Conservation (phyloP, 1,140 invertebrate species). For the Drosophila arizonae region DNA sequence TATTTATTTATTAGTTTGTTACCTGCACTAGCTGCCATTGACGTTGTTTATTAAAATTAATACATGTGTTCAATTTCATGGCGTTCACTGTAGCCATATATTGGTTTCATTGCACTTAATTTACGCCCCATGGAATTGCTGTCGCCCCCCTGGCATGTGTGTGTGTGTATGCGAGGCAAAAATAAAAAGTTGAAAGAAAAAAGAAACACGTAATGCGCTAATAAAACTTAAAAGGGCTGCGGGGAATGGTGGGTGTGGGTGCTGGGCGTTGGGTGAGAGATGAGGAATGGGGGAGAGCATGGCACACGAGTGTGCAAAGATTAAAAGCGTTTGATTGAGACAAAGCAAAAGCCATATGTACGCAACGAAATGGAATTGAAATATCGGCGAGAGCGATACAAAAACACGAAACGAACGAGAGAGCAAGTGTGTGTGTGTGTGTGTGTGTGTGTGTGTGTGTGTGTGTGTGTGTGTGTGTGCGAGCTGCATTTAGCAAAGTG, state of each 20-base stretch:
- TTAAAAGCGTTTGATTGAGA: constrained; percentile 74
- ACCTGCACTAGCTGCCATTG: neutral
- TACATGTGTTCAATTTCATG: constrained; percentile 21
- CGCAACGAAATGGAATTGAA: constrained; percentile 54
- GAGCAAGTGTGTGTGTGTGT: neutral
- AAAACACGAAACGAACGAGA: neutral
- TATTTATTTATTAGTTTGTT: neutral
- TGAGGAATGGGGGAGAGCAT: constrained; percentile 2
- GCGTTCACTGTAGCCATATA: neutral
- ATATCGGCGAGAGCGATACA: constrained; percentile 11
- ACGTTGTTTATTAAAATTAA: constrained; percentile 26
- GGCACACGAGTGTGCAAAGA: constrained; percentile 60
- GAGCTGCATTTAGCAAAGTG: neutral
- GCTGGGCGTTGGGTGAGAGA: constrained; percentile 8
- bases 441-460: neutral
- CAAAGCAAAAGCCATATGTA: constrained; percentile 56
- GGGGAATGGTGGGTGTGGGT: neutral
- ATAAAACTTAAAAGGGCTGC: constrained; percentile 36
- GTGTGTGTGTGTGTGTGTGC: neutral
- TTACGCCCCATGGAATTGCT: constrained; percentile 61
- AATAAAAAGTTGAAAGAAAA: constrained; percentile 23
- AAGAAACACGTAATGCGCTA: constrained; percentile 37
- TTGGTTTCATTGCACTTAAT: constrained; percentile 68
- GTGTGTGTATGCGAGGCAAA: constrained; percentile 10
- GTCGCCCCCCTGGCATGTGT: neutral